phyloP scores from a whole-genome alignment of 2,888 invertebrate genomes.

The Nomada fucata region DNA sequence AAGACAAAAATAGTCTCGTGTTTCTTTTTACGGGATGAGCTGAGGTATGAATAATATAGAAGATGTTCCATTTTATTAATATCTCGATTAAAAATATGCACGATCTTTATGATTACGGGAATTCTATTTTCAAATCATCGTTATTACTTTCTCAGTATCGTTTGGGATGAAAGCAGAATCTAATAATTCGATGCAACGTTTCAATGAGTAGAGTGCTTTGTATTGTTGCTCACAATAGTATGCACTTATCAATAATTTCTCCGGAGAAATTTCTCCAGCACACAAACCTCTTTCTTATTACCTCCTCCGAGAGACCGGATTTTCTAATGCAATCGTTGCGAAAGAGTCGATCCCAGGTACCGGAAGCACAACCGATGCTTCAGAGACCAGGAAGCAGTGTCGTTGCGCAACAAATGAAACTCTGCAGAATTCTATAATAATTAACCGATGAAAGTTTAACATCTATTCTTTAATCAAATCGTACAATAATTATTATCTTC shows the following conservation, averaged over 20 bases:
- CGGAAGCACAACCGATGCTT: constrained; percentile 48
- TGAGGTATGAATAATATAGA: too few species aligned
- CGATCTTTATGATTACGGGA: too few species aligned
- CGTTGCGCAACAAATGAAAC: constrained; percentile 44
- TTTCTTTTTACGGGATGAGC: too few species aligned
- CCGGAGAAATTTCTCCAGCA: constrained; percentile 57
- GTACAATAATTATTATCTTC: too few species aligned
- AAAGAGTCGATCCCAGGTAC: constrained; percentile 36
- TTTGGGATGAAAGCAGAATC: neutral
- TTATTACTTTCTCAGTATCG: too few species aligned
- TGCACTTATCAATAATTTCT: constrained; percentile 17
- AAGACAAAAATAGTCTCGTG: too few species aligned
- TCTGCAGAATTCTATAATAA: neutral
- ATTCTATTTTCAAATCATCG: too few species aligned
- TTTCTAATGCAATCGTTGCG: constrained; percentile 35
- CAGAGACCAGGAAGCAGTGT: constrained; percentile 40
- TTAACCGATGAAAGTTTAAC: neutral
- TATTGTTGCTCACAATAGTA: neutral
- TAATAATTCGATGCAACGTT: neutral
- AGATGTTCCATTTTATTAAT: too few species aligned
- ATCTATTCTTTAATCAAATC: neutral
- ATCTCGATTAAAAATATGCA: too few species aligned
- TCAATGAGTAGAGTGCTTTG: too few species aligned
- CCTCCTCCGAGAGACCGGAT: constrained; percentile 21
- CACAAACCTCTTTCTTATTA: constrained; percentile 21